Evolutionary conservation across 2,888 invertebrate species (phyloP), one percentile per base, ranked within the genome.

Genomic region (Thymelicus sylvestris): DNA sequence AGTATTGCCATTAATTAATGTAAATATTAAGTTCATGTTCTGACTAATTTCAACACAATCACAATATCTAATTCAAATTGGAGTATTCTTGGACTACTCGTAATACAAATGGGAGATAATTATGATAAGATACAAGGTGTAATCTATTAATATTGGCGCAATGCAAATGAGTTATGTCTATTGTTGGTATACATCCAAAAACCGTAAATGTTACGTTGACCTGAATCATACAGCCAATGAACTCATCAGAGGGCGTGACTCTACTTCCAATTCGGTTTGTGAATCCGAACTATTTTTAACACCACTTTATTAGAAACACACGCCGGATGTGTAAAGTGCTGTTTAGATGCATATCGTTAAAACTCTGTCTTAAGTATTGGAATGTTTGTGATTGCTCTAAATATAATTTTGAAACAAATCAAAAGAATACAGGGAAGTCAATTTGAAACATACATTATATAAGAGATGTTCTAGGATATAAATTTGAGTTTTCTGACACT

Each of bases 181-280:
- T 38, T 12, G 38, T 63, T 63, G 68, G 62, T 68, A 31, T 62
- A 52, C 38, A 68, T 62, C 68, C 68, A 68, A 62, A 55, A 50
- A 41, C 12, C 6, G 38, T 50, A 47, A 52, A 47, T 68, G 63
- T 68, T 68, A 68, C 68, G 55, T 55, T 63, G 63, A 63, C 63
- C 62, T 68, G 52, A 24, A 61, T 24, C 52, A 61, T 7, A n/a
- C 19, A 47, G 63, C 47, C 68, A 68, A 68, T 63, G 63, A 68
- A 68, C 57, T 63, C 55, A 8, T 44, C 24, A 55, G 61, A 41
- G 44, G 44, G 52, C 24, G 39, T 31, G 19, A 8, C 59, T 50
- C 13, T 63, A 47, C 55, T 24, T 68, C 52, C 52, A 41, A 13
- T 24, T 41, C 61, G 24, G 10, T 8, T 7, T 39, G 19, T 41